Base-by-base conservation (phyloP, 2,113 vertebrate species). In the Tenebrosternarchus preto region DNA sequence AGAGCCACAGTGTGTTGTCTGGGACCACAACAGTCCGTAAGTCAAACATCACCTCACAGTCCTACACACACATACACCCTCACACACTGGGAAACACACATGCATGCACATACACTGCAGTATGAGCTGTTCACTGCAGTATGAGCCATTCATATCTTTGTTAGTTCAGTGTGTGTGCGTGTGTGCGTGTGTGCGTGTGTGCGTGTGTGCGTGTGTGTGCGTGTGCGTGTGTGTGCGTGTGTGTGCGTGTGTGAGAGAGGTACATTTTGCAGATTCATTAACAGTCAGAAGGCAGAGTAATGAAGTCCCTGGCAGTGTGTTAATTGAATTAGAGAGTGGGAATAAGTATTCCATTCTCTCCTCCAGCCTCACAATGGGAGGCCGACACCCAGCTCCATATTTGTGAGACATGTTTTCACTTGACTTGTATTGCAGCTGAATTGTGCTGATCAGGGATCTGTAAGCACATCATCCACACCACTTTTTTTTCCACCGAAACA, bases 21-120 rank as follows among this genome's bases (percentile, higher is more conserved):
- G 97, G 97, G 96, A 99, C 91, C 95, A 97, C 87, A 90, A 94
- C 53, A 96, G 93, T 94, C 93, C 85, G 97, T 99, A 93, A 97
- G 97, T 96, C 85, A 15, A 12, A 9, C 43, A 12, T 50, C 43
- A 50, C 43, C 43, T 50, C 43, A 50, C 80, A 60, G 59, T 80
- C 5, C 5, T 1, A 33, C 20, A 61, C 55, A 63, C 39, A 55
- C 12, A 63, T 63, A 17, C 71, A 74, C 27, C 33, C 55, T 1
- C 60, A n/a, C 63, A 57, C 33, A 53, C 25, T 9, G 16, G 27
- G 33, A n/a, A n/a, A n/a, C 61, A 50, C 31, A 60, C 6, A 17
- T 12, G 1, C 61, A 64, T 33, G 31, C 9, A 20, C 22, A 57
- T 2, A 19, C 16, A 16, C 55, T 59, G 76, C n/a, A 36, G 27